These are phyloP conservation scores for Ormyrus pomaceus DNA, from an alignment of 2,888 invertebrate species.

Conservation along the genomic window DNA sequence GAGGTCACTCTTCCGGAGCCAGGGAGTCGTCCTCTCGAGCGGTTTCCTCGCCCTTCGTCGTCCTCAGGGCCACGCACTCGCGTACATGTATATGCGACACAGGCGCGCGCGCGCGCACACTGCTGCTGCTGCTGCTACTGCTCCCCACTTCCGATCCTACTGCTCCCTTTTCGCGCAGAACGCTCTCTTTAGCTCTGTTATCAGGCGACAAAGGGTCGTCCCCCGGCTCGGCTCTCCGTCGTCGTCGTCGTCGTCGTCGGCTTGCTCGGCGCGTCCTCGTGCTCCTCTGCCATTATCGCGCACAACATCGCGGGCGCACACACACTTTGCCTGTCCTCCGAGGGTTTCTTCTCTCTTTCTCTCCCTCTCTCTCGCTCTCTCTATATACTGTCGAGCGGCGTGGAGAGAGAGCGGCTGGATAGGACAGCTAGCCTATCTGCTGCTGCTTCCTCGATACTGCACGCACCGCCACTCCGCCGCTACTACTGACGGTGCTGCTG, in stretches of 20 bases:
- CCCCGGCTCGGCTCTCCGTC: conserved; percentile 11
- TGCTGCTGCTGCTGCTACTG: neutral
- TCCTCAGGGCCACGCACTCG: neutral
- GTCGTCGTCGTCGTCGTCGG: conserved; percentile 27
- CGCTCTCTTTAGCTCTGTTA: no score
- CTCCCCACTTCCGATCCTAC: no score
- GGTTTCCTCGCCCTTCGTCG: neutral
- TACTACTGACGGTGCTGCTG: conserved; percentile 1
- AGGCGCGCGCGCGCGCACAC: neutral
- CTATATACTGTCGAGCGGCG: neutral
- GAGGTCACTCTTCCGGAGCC: neutral
- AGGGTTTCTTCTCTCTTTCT: neutral
- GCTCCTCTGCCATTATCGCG: conserved; percentile 39
- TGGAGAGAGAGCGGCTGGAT: neutral
- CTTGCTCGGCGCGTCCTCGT: neutral
- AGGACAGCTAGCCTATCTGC: neutral
- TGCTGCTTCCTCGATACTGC: neutral
- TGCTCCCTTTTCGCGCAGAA: no score
- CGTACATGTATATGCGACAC: neutral
- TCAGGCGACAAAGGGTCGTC: neutral
- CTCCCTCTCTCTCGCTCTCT: neutral
- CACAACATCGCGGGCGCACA: conserved; percentile 13
- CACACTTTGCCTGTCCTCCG: conserved; percentile 7
- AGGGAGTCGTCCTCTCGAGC: neutral
- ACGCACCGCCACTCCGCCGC: neutral